These are phyloP conservation scores for Leptinotarsa juncta DNA, from an alignment of 2,888 invertebrate species.

Conservation along the genomic window DNA sequence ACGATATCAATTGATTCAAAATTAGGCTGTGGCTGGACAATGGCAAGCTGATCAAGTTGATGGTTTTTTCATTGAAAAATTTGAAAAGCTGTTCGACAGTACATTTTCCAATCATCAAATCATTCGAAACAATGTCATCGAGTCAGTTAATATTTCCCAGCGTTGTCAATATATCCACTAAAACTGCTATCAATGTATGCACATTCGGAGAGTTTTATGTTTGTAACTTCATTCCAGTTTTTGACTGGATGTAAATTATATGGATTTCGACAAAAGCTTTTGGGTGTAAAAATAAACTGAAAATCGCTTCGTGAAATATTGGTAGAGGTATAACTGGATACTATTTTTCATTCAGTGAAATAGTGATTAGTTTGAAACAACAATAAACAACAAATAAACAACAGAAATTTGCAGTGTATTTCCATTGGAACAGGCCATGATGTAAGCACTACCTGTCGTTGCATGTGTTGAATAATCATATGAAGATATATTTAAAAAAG, in stretches of 20 bases:
- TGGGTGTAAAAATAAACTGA: background rate
- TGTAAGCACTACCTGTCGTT: too few relatives aligned
- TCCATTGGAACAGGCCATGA: too few relatives aligned
- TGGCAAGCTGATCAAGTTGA: background rate
- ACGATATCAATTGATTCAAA: too few relatives aligned
- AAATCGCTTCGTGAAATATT: background rate
- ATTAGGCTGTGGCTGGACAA: too few relatives aligned
- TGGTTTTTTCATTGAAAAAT: background rate
- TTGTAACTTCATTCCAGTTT: background rate
- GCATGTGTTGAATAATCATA: too few relatives aligned
- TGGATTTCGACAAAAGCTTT: background rate
- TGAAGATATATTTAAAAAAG: too few relatives aligned
- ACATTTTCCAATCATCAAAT: background rate
- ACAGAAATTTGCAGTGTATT: too few relatives aligned
- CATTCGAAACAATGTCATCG: background rate
- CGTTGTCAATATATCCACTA: background rate
- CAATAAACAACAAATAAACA: too few relatives aligned
- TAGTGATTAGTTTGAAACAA: background rate
- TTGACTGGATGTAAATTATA: slow-evolving; percentile 1
- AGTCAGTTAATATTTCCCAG: background rate
- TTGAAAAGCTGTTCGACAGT: background rate
- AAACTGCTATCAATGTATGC: background rate
- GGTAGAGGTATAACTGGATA: background rate
- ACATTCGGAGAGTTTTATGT: background rate
- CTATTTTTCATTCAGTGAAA: background rate